phyloP scores from a whole-genome alignment of 1,140 invertebrate genomes.

The Trypoxylus dichotomus region DNA sequence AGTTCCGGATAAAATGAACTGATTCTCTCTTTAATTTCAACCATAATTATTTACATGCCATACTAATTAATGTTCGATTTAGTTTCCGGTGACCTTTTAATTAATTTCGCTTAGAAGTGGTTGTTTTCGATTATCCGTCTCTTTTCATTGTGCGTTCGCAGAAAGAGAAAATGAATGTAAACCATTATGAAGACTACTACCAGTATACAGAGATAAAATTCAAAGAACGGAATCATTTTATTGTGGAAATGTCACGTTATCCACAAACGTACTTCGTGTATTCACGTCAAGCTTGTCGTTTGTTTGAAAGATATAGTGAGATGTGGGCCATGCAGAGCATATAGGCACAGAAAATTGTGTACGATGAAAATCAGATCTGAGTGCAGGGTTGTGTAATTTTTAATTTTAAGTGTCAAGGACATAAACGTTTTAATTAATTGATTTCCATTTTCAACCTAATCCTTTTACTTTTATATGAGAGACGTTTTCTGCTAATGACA shows the following conservation, averaged over 20 bases:
- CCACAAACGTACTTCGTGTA: background rate
- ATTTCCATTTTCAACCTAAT: too few species aligned
- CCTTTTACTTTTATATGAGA: too few species aligned
- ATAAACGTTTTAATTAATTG: too few species aligned
- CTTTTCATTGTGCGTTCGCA: background rate
- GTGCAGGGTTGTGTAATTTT: too few species aligned
- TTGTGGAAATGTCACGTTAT: background rate
- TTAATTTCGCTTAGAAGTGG: conserved; percentile 30
- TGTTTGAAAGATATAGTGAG: too few species aligned
- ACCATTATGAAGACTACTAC: background rate
- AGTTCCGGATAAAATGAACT: conserved; percentile 9
- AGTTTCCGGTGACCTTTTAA: conserved; percentile 32
- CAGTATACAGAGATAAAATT: background rate
- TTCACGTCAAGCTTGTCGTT: background rate
- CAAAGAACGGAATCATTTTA: background rate
- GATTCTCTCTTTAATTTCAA: conserved; percentile 28
- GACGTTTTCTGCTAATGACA: too few species aligned
- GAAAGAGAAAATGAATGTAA: background rate
- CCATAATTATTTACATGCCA: conserved; percentile 32
- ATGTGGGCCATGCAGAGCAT: too few species aligned
- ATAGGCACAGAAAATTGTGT: too few species aligned
- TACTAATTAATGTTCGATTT: conserved; percentile 33
- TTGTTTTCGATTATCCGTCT: background rate
- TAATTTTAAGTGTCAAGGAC: too few species aligned
- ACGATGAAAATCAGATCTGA: too few species aligned